Base-by-base conservation (phyloP, 2,113 vertebrate species). In the Ammospiza nelsoni region DNA sequence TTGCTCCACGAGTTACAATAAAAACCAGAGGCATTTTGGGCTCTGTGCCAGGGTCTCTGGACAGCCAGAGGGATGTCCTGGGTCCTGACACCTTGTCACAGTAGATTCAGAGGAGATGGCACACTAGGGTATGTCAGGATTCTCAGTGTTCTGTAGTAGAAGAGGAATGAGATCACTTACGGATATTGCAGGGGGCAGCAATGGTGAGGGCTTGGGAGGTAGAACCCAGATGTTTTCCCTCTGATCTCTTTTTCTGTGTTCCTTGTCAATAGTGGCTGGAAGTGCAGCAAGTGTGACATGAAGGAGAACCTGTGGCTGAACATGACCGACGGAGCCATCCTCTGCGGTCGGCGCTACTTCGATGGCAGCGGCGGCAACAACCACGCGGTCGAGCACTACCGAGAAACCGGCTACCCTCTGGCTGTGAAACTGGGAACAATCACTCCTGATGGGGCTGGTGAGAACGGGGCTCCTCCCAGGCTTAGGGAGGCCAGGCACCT, bases 291-390 rank as follows among this genome's bases (percentile, higher is more conserved):
- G 88, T 99, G 99, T 79, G 99, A 99, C 95, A 99, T 99, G 96
- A 98, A 98, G 85, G 99, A 99, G 97, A 99, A 99, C 95, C 93
- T 99, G 82, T 99, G 99, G 99, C 98, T 99, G 98, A 99, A 99
- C 97, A 98, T 99, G 98, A 99, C 99, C 0, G 99, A 99, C 1
- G 99, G 99, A 68, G 98, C 99, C 95, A 98, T 99, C 92, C 95
- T 99, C 24, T 99, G 99, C 28, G 99, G 99, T 28, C 98, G 99
- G 31, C 98, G 99, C 92, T 99, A 99, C 95, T 99, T 99, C 5
- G 99, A 99, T 9, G 99, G 99, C 92, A 98, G 99, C 0, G 99
- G 99, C 5, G 99, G 99, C 91, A 99, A 99, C 98, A 99, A 99
- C 90, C 99, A 99, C 0, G 99, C 99, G 0, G 98, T 99, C 3